These are phyloP conservation scores for Sander vitreus DNA, from an alignment of 2,113 vertebrate genomes.

Conservation along the genomic window DNA sequence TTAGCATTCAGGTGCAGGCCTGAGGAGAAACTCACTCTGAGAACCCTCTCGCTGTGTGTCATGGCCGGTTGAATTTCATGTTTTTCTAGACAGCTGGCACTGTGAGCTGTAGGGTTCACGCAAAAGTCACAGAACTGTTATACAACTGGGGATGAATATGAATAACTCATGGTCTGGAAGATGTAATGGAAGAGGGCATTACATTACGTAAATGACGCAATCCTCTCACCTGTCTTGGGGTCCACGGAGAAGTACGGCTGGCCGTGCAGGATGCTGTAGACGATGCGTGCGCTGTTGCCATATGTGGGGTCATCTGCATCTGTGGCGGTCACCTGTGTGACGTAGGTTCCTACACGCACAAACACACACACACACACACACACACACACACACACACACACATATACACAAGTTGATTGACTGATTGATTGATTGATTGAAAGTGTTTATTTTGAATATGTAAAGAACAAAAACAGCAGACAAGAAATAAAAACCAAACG, in stretches of 20 bases:
- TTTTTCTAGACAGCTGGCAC: not conserved
- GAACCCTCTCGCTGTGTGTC: constrained; percentile 1
- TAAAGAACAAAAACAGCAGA: too few relatives aligned
- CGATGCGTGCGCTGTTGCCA: constrained; percentile 79
- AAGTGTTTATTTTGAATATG: too few relatives aligned
- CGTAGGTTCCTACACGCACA: constrained; percentile 71
- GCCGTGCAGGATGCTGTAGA: constrained; percentile 80
- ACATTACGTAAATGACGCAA: not conserved
- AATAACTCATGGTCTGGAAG: not conserved
- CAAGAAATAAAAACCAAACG: too few relatives aligned
- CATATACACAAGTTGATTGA: not conserved
- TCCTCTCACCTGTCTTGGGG: constrained; percentile 63
- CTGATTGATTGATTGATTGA: too few relatives aligned
- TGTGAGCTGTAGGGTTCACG: constrained; percentile 23
- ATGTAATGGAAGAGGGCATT: not conserved
- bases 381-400: not conserved
- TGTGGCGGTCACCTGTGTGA: constrained; percentile 76
- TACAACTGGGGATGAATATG: not conserved
- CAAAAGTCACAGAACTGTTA: constrained; percentile 13
- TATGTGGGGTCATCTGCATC: constrained; percentile 82
- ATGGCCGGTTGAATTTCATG: constrained; percentile 6
- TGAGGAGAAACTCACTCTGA: not conserved
- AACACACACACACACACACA: too few relatives aligned
- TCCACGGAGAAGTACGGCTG: constrained; percentile 73
- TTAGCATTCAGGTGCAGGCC: constrained; percentile 25